Evolutionary conservation across 1,140 invertebrate species (phyloP).

Genomic region (Heterodera carotae): DNA sequence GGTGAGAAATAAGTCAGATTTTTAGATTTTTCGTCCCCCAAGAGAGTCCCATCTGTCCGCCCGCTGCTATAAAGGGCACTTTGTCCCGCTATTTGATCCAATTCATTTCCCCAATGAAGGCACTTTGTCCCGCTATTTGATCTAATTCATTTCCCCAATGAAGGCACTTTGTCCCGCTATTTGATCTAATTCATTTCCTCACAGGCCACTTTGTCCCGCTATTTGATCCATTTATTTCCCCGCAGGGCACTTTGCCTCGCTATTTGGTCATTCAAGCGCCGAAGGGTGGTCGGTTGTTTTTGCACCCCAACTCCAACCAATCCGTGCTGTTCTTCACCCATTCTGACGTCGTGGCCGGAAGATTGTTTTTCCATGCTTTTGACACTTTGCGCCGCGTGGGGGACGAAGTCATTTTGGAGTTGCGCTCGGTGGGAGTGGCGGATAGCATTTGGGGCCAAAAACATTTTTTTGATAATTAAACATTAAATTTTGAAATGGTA

Average conservation of each 20-base stretch:
- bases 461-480: too few species aligned
- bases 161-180: background rate
- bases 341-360: constrained; percentile 52
- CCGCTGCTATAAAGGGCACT: too few species aligned
- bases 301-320: constrained; percentile 52
- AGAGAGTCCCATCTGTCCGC: background rate
- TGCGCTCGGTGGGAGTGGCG: constrained; percentile 34
- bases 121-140: background rate
- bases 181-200: background rate
- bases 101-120: background rate
- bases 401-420: constrained; percentile 50
- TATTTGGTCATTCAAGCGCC: constrained; percentile 56
- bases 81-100: background rate
- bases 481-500: too few species aligned
- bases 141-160: background rate
- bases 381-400: constrained; percentile 31
- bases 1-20: constrained; percentile 13
- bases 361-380: constrained; percentile 55
- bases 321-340: constrained; percentile 61
- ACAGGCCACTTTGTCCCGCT: background rate
- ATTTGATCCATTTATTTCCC: constrained; percentile 13
- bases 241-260: constrained; percentile 56
- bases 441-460: background rate
- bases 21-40: background rate
- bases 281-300: constrained; percentile 51